These are phyloP conservation scores for Cyanistes caeruleus DNA, from an alignment of 2,113 vertebrate species.

Conservation along the genomic window DNA sequence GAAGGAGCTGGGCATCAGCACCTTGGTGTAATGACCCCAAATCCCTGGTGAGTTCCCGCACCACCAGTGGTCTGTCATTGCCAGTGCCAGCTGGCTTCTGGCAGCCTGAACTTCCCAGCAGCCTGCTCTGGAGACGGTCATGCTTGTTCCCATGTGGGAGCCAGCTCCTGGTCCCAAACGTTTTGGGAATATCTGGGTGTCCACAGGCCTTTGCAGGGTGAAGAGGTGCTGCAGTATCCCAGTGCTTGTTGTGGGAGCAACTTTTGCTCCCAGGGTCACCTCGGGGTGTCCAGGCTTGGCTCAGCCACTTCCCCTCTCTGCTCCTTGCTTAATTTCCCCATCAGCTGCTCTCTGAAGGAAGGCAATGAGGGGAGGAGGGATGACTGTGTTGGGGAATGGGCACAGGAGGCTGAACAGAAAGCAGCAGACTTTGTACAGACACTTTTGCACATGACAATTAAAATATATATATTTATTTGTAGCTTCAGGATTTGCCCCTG, in stretches of 20 bases:
- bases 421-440: background rate
- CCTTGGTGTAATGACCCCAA: background rate
- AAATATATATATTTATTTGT: background rate
- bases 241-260: fast-evolving
- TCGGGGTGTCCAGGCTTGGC: background rate
- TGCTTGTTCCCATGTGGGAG: fast-evolving
- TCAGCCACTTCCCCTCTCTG: background rate
- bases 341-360: background rate
- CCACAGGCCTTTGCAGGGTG: background rate
- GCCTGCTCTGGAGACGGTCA: background rate
- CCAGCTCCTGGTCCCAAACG: background rate
- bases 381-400: background rate
- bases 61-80: fast-evolving
- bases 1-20: background rate
- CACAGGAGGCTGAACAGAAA: background rate
- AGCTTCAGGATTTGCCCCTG: background rate
- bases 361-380: background rate
- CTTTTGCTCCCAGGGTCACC: background rate
- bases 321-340: background rate
- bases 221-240: background rate
- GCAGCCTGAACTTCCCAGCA: background rate
- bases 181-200: background rate
- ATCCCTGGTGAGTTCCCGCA: fast-evolving
- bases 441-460: background rate
- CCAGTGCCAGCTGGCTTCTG: background rate